Evolutionary conservation across 2,113 vertebrate genomes (phyloP).

Genomic region (Scopus umbretta): DNA sequence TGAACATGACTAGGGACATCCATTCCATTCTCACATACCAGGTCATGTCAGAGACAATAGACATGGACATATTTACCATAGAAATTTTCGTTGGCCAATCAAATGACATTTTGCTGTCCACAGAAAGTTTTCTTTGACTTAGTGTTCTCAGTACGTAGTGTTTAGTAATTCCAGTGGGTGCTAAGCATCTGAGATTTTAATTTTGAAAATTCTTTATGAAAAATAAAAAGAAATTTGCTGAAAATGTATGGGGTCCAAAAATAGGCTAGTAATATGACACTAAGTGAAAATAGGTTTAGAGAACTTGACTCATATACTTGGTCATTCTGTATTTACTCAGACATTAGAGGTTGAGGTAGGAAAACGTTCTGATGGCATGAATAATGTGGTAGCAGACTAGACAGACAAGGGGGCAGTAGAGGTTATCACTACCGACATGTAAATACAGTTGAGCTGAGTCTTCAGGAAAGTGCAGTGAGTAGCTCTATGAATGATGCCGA

Average conservation of each 20-base stretch:
- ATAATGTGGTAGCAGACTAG: slow-evolving; percentile 21
- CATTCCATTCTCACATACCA: not conserved
- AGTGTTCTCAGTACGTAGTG: not conserved
- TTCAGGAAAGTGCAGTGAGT: not conserved
- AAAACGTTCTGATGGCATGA: slow-evolving; percentile 1
- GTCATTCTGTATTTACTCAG: not conserved
- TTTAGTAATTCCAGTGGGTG: not conserved
- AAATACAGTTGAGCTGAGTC: not conserved
- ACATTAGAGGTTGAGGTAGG: slow-evolving; percentile 9
- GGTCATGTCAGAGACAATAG: not conserved
- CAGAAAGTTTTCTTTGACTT: not conserved
- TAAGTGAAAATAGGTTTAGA: slow-evolving; percentile 15
- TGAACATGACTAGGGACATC: not conserved
- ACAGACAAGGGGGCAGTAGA: slow-evolving; percentile 21
- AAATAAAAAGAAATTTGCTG: not conserved
- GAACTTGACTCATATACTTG: slow-evolving; percentile 1
- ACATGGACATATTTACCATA: not conserved
- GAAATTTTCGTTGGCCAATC: not conserved
- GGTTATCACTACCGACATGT: slow-evolving; percentile 11
- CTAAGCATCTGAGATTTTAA: not conserved
- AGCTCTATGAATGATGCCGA: not conserved
- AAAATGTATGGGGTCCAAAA: not conserved
- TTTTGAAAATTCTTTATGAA: not conserved
- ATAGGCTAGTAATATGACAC: not conserved
- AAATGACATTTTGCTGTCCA: not conserved